Evolutionary conservation across 2,113 vertebrate species (phyloP).

Genomic region (Orientallactaga bullata): DNA sequence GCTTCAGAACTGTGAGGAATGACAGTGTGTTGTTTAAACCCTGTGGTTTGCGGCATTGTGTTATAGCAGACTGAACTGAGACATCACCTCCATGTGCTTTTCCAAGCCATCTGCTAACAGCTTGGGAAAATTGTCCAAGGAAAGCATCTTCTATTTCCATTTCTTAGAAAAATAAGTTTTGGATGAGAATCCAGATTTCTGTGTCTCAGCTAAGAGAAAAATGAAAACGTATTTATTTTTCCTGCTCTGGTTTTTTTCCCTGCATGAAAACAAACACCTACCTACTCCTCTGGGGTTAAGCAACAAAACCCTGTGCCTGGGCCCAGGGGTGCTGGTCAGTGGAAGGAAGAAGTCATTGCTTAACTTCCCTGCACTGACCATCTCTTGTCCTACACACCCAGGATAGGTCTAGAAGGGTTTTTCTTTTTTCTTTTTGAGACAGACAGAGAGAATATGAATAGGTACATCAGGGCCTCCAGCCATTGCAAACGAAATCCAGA

Average conservation of each 20-base stretch:
- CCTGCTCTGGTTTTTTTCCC: not conserved
- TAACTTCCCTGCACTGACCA: not conserved
- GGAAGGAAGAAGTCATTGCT: not conserved
- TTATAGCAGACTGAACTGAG: not conserved
- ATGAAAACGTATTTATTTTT: not conserved
- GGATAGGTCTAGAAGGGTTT: too few relatives aligned
- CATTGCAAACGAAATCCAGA: too few relatives aligned
- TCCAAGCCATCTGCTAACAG: not conserved
- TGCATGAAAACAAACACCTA: not conserved
- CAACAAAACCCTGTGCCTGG: not conserved
- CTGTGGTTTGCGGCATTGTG: not conserved
- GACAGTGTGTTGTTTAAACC: not conserved
- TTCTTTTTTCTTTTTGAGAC: too few relatives aligned
- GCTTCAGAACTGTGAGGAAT: not conserved
- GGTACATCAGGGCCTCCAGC: too few relatives aligned
- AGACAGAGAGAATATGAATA: too few relatives aligned
- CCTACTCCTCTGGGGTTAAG: not conserved
- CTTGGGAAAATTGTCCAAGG: not conserved
- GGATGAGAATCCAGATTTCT: not conserved
- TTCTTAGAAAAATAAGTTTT: slow-evolving; percentile 8
- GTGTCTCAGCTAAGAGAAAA: not conserved
- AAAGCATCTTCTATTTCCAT: not conserved
- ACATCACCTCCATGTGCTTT: not conserved
- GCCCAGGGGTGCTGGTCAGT: not conserved
- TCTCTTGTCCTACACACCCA: too few relatives aligned